Evolutionary conservation across 2,888 invertebrate species (phyloP), one percentile per base, ranked within the genome.

Genomic region (Yponomeuta plumbellus): DNA sequence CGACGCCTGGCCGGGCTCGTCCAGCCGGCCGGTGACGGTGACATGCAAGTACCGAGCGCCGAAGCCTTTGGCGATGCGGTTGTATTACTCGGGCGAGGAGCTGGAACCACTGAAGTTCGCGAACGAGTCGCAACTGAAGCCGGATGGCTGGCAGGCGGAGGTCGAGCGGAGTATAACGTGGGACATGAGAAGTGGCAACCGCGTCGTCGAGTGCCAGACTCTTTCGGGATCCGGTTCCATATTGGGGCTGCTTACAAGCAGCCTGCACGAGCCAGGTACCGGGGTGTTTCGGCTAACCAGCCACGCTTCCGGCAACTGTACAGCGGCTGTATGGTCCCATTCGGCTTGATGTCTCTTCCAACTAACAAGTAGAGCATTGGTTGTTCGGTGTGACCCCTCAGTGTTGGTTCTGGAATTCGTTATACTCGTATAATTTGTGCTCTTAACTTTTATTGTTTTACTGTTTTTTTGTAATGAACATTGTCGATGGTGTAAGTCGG

Each of bases 11-110:
- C 68, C 74, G 56, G 71, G 76, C 68, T 70, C 74, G 13, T 71
- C 73, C 23, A 73, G 73, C 67, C 77, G 80, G 34, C 75, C 70
- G 62, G 84, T 88, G 39, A 83, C 80, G 0, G 78, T 88, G 69
- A 82, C 77, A 17, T 89, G 89, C 82, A 88, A 86, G 75, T 89
- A 89, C 70, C 76, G 81, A 65, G 88, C 88, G 3, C 86, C 88
- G 3, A 82, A 86, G 70, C 87, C 85, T 1, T 80, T 89, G 62
- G 81, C 83, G 8, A 86, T 89, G 70, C 78, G 81, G 70, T 89
- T 89, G 75, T 86, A 83, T 73, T 79, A 76, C 59, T 79, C 81
- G 67, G 84, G 83, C 8, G 69, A 66, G 11, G 77, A 82, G 71
- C 76, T 85, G 67, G 68, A 68, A 40, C 75, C 80, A 1, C 70